phyloP scores from a whole-genome alignment of 2,113 vertebrate species.

The Corydoras maculifer region DNA sequence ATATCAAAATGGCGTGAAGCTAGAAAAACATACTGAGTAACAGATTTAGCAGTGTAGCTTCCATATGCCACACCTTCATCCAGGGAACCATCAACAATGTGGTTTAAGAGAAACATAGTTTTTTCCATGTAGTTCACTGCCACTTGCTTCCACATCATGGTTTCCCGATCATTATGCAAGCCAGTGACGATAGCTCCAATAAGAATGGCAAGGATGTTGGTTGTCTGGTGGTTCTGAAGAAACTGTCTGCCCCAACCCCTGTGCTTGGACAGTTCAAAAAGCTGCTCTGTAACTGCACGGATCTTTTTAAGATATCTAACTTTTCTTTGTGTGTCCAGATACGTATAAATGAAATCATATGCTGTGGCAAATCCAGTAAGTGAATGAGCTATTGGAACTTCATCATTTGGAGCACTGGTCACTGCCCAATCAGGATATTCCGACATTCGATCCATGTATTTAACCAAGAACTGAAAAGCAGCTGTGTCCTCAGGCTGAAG shows the following conservation, averaged over 20 bases:
- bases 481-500: constrained; percentile 83
- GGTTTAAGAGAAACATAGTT: constrained; percentile 92
- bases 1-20: constrained; percentile 89
- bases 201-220: constrained; percentile 87
- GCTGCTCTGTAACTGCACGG: constrained; percentile 70
- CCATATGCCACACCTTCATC: constrained; percentile 97
- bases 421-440: constrained; percentile 90
- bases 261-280: constrained; percentile 86
- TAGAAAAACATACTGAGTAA: constrained; percentile 91
- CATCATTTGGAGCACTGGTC: constrained; percentile 86
- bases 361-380: constrained; percentile 95
- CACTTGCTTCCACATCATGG: constrained; percentile 86
- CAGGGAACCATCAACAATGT: constrained; percentile 89
- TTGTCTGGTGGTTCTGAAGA: constrained; percentile 94
- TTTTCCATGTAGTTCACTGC: constrained; percentile 94
- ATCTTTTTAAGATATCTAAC: constrained; percentile 82
- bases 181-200: constrained; percentile 83
- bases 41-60: constrained; percentile 91
- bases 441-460: constrained; percentile 94
- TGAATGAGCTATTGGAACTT: constrained; percentile 89
- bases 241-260: constrained; percentile 92
- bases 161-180: constrained; percentile 65
- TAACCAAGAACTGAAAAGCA: constrained; percentile 81
- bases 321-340: constrained; percentile 68
- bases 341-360: constrained; percentile 87